These are phyloP conservation scores for Epiblema foenella DNA, from an alignment of 2,888 invertebrate species.

Conservation along the genomic window DNA sequence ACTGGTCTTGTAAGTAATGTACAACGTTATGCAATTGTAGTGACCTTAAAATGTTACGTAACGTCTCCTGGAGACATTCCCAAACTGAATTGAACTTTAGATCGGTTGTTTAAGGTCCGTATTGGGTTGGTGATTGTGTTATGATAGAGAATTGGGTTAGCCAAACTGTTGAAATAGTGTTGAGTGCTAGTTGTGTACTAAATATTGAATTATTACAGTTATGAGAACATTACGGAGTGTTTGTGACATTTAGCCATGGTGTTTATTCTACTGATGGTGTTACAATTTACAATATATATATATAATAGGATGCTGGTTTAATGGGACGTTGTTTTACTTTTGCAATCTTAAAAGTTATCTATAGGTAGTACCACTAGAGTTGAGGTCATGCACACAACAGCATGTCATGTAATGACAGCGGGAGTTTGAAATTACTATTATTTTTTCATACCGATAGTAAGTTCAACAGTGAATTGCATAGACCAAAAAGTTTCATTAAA, in stretches of 20 bases:
- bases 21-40: constrained; percentile 70
- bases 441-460: too few species aligned
- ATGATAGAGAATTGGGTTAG: constrained; percentile 66
- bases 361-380: too few species aligned
- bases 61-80: constrained; percentile 56
- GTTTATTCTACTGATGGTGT: neutral
- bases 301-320: neutral
- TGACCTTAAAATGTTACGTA: constrained; percentile 82
- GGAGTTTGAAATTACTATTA: too few species aligned
- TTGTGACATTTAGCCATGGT: constrained; percentile 6
- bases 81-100: constrained; percentile 51
- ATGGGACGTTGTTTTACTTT: too few species aligned
- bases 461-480: too few species aligned
- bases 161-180: constrained; percentile 52
- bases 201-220: constrained; percentile 38
- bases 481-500: too few species aligned
- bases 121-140: constrained; percentile 45
- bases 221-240: constrained; percentile 28
- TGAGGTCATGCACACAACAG: too few species aligned
- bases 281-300: neutral
- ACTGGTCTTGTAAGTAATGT: constrained; percentile 61
- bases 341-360: too few species aligned
- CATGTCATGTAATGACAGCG: too few species aligned
- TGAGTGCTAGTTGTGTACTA: constrained; percentile 14
- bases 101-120: constrained; percentile 10